Base-by-base conservation (phyloP, 1,140 invertebrate species). In the Cyphomyrmex costatus region DNA sequence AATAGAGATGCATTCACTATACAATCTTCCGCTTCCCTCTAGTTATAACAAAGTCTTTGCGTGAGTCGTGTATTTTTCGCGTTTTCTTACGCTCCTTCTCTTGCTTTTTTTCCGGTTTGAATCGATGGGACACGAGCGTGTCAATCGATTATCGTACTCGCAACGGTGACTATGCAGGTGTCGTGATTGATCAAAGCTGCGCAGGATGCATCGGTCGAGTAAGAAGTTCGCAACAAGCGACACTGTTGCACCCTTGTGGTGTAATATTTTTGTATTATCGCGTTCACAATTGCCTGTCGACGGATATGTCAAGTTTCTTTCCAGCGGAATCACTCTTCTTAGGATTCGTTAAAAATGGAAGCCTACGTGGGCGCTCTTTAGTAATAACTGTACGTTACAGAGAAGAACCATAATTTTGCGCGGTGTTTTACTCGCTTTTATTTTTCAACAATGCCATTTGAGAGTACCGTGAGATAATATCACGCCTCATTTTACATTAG, bases 101-200 rank as follows among this genome's bases (percentile, higher is more conserved):
- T 70, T 70, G 46, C 16, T 49, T 36, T 53, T 70, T n/a, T 36
- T 36, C n/a, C 14, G 27, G 21, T 53, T 80, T 19, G 46, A 80
- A 80, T 80, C 58, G 76, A 68, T 63, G 77, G 77, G 63, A 56
- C 77, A 80, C 46, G 77, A 80, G 63, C 46, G 77, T 80, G 77
- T 70, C 77, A 80, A 80, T 80, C 77, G 77, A 80, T 80, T 80
- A 80, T 53, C 46, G 77, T 24, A 70, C 77, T 80, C 63, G 77
- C 77, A 80, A 70, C 63, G 77, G 30, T 80, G 77, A 80, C 63
- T 80, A 53, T 53, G 77, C 63, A 70, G 30, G 63, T 80, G 77
- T 70, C 77, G 63, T 80, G 77, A 80, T 80, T 80, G 77, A 80
- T 80, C 61, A 80, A 80, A 80, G 77, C 46, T 79, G 27, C 27